A percentile compares a stretch with the other conserved stretches of the same genome.
phyloP scores from a whole-genome alignment of 2,797 vertebrate species.

The Argentina silus region DNA sequence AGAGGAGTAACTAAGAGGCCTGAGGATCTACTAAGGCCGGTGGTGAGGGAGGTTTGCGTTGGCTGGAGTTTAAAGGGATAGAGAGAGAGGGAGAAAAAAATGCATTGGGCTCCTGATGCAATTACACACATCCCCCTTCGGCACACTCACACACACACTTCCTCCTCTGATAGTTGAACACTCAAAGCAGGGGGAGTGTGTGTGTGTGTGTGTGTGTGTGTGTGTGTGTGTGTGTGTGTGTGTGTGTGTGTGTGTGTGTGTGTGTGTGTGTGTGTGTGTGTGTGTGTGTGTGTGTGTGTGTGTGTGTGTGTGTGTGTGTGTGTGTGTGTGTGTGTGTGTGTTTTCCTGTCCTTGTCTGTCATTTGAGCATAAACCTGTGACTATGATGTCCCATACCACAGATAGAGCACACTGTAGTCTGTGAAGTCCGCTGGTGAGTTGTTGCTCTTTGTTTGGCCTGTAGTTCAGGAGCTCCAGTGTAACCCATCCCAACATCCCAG shows the following conservation, averaged over 20 bases:
- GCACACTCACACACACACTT: constrained; percentile 5
- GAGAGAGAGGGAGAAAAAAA: not conserved
- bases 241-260: constrained; percentile 19
- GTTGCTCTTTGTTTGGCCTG: constrained; percentile 30
- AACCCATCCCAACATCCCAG: constrained; percentile 36
- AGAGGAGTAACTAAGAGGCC: constrained; percentile 8
- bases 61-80: constrained; percentile 40
- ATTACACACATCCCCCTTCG: constrained; percentile 17
- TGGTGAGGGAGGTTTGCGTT: constrained; percentile 46
- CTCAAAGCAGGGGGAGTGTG: not conserved
- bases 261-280: constrained; percentile 1
- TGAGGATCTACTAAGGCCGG: constrained; percentile 5
- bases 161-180: too few relatives aligned
- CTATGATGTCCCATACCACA: too few relatives aligned
- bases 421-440: constrained; percentile 23
- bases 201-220: constrained; percentile 33
- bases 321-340: constrained; percentile 21
- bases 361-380: too few relatives aligned
- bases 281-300: constrained; percentile 32
- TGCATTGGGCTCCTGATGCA: constrained; percentile 19
- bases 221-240: constrained; percentile 22
- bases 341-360: constrained; percentile 14
- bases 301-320: constrained; percentile 33
- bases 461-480: constrained; percentile 32
- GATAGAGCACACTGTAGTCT: not conserved